These are phyloP conservation scores for Drosophila testacea DNA, from an alignment of 2,888 invertebrate species.

Conservation along the genomic window DNA sequence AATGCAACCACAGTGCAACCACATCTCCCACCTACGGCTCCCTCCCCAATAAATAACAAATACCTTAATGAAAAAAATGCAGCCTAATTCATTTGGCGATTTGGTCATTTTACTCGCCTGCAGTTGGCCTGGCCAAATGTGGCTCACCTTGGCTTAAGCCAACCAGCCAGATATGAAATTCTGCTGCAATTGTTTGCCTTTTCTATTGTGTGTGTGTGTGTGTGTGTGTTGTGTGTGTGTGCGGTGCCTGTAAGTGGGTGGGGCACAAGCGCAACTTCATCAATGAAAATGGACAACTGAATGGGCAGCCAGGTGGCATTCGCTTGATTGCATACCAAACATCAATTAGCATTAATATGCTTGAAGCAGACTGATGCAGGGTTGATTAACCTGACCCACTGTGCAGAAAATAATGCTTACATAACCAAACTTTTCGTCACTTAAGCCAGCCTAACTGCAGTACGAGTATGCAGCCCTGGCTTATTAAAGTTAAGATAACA, in stretches of 20 bases:
- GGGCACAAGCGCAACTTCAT: constrained; percentile 56
- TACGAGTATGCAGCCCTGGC: neutral
- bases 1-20: constrained; percentile 7
- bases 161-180: constrained; percentile 36
- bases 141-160: constrained; percentile 69
- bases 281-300: constrained; percentile 72
- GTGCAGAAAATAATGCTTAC: constrained; percentile 13
- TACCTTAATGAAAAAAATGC: constrained; percentile 23
- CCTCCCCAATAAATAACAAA: constrained; percentile 18
- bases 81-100: constrained; percentile 35
- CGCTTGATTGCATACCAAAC: constrained; percentile 54
- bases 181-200: constrained; percentile 21
- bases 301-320: constrained; percentile 63
- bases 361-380: constrained; percentile 2
- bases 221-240: constrained; percentile 30
- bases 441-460: neutral
- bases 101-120: constrained; percentile 32
- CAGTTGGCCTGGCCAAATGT: constrained; percentile 50
- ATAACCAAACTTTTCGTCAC: constrained; percentile 2
- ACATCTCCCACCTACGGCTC: neutral
- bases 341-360: constrained; percentile 41
- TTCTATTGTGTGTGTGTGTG: constrained; percentile 31
- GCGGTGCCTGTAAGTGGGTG: constrained; percentile 25
- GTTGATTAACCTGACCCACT: constrained; percentile 42
- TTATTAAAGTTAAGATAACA: too few relatives aligned